These are phyloP conservation scores for Caerostris extrusa DNA, from an alignment of 1,140 invertebrate genomes.

Conservation along the genomic window DNA sequence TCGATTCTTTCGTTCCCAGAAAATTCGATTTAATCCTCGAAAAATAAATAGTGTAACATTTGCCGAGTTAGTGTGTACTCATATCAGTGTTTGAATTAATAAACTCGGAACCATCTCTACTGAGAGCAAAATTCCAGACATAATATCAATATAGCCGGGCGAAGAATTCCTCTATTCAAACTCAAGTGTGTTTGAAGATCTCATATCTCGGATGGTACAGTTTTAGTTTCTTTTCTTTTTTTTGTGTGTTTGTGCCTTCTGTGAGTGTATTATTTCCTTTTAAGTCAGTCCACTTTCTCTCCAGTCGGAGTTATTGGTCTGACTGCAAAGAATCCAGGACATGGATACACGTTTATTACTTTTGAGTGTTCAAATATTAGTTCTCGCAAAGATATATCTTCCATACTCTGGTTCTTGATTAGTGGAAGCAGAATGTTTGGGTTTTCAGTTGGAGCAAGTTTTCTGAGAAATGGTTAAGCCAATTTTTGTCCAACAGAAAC, in stretches of 20 bases:
- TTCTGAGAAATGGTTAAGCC: not conserved
- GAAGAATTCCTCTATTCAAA: conserved; percentile 19
- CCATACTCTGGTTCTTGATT: not conserved
- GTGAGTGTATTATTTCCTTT: not conserved
- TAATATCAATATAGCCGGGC: not conserved
- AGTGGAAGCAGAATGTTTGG: not conserved
- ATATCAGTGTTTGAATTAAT: not conserved
- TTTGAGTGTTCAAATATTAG: conserved; percentile 29
- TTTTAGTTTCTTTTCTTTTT: too few relatives aligned
- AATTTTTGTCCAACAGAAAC: not conserved
- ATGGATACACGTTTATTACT: conserved; percentile 6
- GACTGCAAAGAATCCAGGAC: not conserved
- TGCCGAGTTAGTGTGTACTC: not conserved
- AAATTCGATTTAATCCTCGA: not conserved
- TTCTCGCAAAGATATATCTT: not conserved
- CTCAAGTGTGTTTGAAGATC: not conserved
- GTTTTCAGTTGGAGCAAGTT: not conserved
- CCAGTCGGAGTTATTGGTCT: not conserved
- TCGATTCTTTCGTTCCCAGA: too few relatives aligned
- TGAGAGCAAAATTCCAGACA: not conserved
- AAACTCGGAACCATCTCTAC: not conserved
- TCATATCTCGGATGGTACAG: not conserved
- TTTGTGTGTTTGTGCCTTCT: too few relatives aligned
- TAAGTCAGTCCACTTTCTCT: too few relatives aligned
- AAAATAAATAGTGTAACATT: not conserved